Evolutionary conservation across 30 jellyfish, hydroid and myxozoan species (phyloP).

Genomic region (Sanderia malayensis): DNA sequence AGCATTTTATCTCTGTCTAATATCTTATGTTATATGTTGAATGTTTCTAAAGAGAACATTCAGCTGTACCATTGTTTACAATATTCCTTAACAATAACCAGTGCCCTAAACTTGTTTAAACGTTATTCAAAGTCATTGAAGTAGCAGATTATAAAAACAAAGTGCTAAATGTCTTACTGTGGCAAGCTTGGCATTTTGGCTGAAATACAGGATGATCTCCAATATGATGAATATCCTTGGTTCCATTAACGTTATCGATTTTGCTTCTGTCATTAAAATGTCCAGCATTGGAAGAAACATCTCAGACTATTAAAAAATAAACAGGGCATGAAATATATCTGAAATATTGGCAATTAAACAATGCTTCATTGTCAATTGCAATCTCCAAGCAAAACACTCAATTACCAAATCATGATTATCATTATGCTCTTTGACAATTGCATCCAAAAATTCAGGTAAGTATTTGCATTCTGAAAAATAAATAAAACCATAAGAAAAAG

Average conservation of each 20-base stretch:
- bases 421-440: slow-evolving; percentile 44
- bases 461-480: slow-evolving; percentile 40
- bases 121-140: too few species aligned
- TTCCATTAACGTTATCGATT: slow-evolving; percentile 44
- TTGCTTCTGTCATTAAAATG: slow-evolving; percentile 34
- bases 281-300: slow-evolving; percentile 77
- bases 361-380: background rate
- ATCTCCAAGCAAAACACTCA: background rate
- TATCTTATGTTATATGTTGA: too few species aligned
- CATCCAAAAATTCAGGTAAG: slow-evolving; percentile 61
- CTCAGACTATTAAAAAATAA: slow-evolving; percentile 46
- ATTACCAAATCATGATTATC: slow-evolving; percentile 75
- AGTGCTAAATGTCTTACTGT: slow-evolving; percentile 51
- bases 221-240: slow-evolving; percentile 57
- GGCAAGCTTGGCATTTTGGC: slow-evolving; percentile 62
- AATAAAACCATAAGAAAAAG: background rate
- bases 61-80: too few species aligned
- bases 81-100: too few species aligned
- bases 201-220: slow-evolving; percentile 46
- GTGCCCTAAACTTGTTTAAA: too few species aligned
- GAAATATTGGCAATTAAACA: too few species aligned
- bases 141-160: too few species aligned
- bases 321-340: too few species aligned
- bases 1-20: too few species aligned
- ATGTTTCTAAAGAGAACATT: too few species aligned